These are phyloP conservation scores for Sarcoramphus papa DNA, from an alignment of 2,797 vertebrate genomes.

Conservation along the genomic window DNA sequence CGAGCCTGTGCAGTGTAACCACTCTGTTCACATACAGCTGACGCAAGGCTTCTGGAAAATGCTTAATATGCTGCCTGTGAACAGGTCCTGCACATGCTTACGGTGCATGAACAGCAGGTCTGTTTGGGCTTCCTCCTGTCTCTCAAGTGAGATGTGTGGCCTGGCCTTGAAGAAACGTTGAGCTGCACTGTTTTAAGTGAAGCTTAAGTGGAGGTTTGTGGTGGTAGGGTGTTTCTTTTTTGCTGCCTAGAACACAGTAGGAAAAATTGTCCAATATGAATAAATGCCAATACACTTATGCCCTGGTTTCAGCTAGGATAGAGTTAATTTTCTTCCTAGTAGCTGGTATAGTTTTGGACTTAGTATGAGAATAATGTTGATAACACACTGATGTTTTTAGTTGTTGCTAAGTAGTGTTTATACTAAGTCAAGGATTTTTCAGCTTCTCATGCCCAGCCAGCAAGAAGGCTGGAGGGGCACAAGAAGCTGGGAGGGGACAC, in stretches of 20 bases:
- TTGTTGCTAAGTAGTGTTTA: too few species aligned
- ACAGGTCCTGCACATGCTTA: too few species aligned
- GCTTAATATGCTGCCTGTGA: neutral
- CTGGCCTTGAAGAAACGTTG: neutral
- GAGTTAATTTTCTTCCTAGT: too few species aligned
- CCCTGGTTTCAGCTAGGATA: too few species aligned
- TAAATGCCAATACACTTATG: neutral
- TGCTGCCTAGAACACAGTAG: neutral
- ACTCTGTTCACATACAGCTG: neutral
- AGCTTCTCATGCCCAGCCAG: too few species aligned
- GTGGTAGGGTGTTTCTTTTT: neutral
- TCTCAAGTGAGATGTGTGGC: neutral
- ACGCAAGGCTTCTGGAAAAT: neutral
- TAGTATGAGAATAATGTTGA: too few species aligned
- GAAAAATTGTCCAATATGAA: neutral
- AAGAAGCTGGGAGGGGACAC: too few species aligned
- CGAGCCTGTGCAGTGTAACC: rapidly evolving
- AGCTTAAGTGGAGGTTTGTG: neutral
- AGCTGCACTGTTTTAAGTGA: neutral
- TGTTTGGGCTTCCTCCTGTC: neutral
- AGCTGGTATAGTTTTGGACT: too few species aligned
- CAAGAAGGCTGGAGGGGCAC: too few species aligned
- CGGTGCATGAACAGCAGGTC: neutral
- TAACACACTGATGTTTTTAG: too few species aligned
- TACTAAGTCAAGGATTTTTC: too few species aligned